Evolutionary conservation across 2,888 invertebrate species (phyloP).

Genomic region (Prosapia bicincta): DNA sequence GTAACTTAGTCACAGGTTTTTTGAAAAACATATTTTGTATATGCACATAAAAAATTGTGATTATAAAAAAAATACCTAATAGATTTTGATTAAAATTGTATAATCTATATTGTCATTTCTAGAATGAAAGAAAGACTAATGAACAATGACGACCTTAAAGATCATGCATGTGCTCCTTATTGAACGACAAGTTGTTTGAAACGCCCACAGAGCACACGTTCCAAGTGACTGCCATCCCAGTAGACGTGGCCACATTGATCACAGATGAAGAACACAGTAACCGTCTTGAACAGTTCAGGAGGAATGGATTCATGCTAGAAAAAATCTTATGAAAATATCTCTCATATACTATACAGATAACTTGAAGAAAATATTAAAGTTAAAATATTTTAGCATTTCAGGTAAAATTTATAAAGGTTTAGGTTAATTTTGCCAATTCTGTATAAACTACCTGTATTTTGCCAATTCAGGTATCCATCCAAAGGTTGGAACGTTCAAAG

Average conservation of each 20-base stretch:
- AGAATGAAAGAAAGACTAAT: constrained; percentile 21
- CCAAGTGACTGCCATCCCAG: constrained; percentile 60
- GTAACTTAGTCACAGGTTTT: background rate
- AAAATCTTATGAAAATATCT: too few species aligned
- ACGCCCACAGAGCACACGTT: constrained; percentile 27
- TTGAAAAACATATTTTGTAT: background rate
- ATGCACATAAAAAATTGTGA: constrained; percentile 7
- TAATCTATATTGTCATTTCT: constrained; percentile 15
- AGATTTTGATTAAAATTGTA: background rate
- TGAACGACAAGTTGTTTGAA: constrained; percentile 9
- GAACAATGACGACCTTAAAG: constrained; percentile 21
- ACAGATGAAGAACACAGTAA: constrained; percentile 63
- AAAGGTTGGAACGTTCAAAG: too few species aligned
- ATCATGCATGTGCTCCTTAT: constrained; percentile 11
- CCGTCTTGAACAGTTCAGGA: constrained; percentile 47
- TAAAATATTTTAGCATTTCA: too few species aligned
- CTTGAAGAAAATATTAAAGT: too few species aligned
- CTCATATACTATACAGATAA: too few species aligned
- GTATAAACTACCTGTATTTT: too few species aligned
- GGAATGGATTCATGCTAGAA: constrained; percentile 48
- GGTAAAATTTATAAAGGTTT: too few species aligned
- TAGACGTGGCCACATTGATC: constrained; percentile 70
- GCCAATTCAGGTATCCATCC: too few species aligned
- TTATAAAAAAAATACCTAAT: constrained; percentile 6
- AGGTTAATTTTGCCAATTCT: too few species aligned